These are phyloP conservation scores for Strongylocentrotus purpuratus DNA, from an alignment of 35 echinoderm and acorn worm genomes.

Conservation along the genomic window DNA sequence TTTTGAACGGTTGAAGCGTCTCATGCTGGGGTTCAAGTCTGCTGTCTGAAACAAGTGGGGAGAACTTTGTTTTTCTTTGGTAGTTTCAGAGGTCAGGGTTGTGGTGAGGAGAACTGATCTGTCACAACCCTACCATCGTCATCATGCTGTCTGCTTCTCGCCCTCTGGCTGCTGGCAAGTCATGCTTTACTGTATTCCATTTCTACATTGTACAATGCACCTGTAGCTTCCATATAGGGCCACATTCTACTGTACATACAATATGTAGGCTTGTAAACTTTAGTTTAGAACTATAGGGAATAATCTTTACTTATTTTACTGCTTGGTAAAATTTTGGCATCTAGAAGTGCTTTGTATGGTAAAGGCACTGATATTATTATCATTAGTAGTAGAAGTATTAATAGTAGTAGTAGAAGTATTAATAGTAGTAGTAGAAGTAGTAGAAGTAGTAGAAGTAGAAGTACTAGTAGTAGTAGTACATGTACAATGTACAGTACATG, in stretches of 20 bases:
- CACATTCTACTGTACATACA: not conserved
- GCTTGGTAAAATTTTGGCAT: too few species aligned
- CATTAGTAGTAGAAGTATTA: too few species aligned
- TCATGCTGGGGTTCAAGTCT: not conserved
- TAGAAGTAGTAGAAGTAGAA: too few species aligned
- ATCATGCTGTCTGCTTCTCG: conserved; percentile 5
- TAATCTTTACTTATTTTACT: too few species aligned
- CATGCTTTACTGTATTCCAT: not conserved
- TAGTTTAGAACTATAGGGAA: too few species aligned
- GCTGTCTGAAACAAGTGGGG: not conserved
- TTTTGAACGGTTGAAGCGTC: not conserved
- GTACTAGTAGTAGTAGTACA: too few species aligned
- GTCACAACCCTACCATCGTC: not conserved
- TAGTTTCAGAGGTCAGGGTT: not conserved
- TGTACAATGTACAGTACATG: too few species aligned
- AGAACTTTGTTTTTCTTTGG: not conserved
- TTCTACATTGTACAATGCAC: not conserved
- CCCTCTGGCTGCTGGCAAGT: conserved; percentile 23
- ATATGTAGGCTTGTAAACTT: too few species aligned
- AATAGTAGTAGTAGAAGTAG: too few species aligned
- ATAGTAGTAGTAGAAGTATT: too few species aligned
- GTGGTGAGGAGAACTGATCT: not conserved
- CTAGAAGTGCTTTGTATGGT: too few species aligned
- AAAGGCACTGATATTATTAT: too few species aligned
- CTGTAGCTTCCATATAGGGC: not conserved